Evolutionary conservation across 2,888 invertebrate species (phyloP), one percentile per base, ranked within the genome.

Genomic region (Psylliodes chrysocephalus): DNA sequence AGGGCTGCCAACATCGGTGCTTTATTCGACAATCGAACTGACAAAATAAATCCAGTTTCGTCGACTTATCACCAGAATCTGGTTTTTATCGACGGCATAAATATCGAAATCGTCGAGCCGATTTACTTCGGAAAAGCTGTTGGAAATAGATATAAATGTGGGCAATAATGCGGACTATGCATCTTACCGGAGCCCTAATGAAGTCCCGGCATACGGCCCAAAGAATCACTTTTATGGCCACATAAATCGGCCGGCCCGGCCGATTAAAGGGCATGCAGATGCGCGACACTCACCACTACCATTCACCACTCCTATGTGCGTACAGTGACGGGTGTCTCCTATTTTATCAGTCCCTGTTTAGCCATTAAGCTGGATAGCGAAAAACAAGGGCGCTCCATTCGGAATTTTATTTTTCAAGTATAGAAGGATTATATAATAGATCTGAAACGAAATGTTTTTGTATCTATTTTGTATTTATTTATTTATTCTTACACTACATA

Each of bases 161-260:
- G 78, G 79, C 78, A 80, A 81, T 81, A 81, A 80, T 76, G 78
- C 71, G 78, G 79, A 76, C 79, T 75, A 81, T 81, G 80, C 78
- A 77, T 81, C 80, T 81, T 79, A 73, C 76, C 70, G 74, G 72
- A 12, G 72, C 77, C 78, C 79, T 81, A 81, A 81, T 82, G 81
- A 81, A 81, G 79, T 81, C 78, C 79, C 79, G 73, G 77, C 76
- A 73, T 75, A 78, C 77, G 77, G 75, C 75, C 76, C 72, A 77
- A 79, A 78, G 79, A 80, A 81, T 81, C 79, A 77, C 76, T 78
- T 81, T 82, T 80, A 80, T 81, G 74, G 79, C 74, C 75, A 72
- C 54, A 63, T 63, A 63, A 63, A 66, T 60, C 44, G 49, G 79
- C 79, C 77, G 72, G 71, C 66, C 69, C 60, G 77, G 73, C 76